Base-by-base conservation (phyloP, 2,113 vertebrate genomes). In the Ibidorhyncha struthersii region DNA sequence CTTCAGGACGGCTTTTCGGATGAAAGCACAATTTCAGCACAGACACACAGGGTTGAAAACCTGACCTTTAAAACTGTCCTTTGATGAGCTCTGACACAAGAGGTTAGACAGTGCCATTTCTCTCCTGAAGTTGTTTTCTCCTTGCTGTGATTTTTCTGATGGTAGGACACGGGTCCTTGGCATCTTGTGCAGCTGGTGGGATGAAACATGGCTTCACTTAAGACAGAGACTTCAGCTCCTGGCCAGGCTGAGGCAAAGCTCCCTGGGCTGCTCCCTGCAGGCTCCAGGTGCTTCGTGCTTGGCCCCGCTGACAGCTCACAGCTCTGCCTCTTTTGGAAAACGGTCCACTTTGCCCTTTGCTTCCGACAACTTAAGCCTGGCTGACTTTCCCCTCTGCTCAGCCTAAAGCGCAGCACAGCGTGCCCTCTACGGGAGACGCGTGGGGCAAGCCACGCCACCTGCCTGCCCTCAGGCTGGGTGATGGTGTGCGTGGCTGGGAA, bases 331-430 rank as follows among this genome's bases (percentile, higher is more conserved):
- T 34, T 84, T 65, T 49, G 67, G 59, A 63, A 83, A 71, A 80
- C 1, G 7, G 58, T 63, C 36, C 58, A 3, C 9, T 56, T 56
- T 45, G 52, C 8, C 72, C 76, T 93, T 56, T 41, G 32, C 43
- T 62, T 81, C 40, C 3, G 4, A 40, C 45, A 78, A 5, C 20
- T 77, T 47, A 49, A 88, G 27, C n/a, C 18, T 6, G 34, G n/a
- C 27, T 84, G 83, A 59, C 26, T 12, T 43, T 43, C 2, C 21
- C 36, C 29, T 1, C 3, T 4, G 9, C 61, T 61, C 76, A 65
- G 41, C 43, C 49, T 50, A 23, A 50, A 58, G 73, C 1, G 2
- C 67, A 69, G 58, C 29, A 50, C 0, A 2, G 7, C 0, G 15
- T 32, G 62, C 4, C 29, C 56, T 76, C 61, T 12, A 10, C 0